Evolutionary conservation across 2,888 invertebrate species (phyloP).

Genomic region (Panopea generosa): DNA sequence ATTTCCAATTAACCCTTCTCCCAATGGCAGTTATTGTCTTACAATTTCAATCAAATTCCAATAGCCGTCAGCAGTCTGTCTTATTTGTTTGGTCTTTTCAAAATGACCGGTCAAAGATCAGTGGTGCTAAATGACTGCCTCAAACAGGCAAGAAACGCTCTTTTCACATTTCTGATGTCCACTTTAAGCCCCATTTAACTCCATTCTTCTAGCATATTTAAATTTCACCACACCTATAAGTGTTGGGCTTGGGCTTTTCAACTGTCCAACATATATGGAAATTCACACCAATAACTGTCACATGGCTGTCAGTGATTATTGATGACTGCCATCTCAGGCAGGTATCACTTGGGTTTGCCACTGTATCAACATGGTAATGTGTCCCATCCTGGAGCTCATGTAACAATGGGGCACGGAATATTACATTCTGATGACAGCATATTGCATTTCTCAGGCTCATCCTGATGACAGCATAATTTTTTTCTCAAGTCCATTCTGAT

Average conservation of each 20-base stretch:
- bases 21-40: slow-evolving; percentile 63
- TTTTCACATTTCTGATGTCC: slow-evolving; percentile 46
- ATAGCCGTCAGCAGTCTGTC: slow-evolving; percentile 52
- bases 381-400: no score
- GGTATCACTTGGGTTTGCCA: neutral
- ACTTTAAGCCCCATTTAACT: slow-evolving; percentile 57
- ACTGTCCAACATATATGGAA: slow-evolving; percentile 42
- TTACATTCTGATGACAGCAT: slow-evolving; percentile 12
- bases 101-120: slow-evolving; percentile 57
- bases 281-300: slow-evolving; percentile 43
- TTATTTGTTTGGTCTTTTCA: slow-evolving; percentile 55
- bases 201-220: slow-evolving; percentile 50
- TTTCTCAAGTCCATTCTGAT: no score
- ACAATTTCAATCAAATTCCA: slow-evolving; percentile 65
- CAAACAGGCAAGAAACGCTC: slow-evolving; percentile 33
- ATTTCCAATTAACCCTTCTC: slow-evolving; percentile 52
- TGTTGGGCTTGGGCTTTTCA: slow-evolving; percentile 30
- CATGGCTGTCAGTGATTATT: slow-evolving; percentile 38
- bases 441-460: no score
- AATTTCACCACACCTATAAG: slow-evolving; percentile 44
- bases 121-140: slow-evolving; percentile 39
- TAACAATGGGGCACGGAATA: no score
- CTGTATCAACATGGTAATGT: no score
- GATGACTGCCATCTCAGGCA: slow-evolving; percentile 30
- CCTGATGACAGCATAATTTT: no score